phyloP scores from a whole-genome alignment of 2,888 invertebrate genomes.

The Plebejus anna region DNA sequence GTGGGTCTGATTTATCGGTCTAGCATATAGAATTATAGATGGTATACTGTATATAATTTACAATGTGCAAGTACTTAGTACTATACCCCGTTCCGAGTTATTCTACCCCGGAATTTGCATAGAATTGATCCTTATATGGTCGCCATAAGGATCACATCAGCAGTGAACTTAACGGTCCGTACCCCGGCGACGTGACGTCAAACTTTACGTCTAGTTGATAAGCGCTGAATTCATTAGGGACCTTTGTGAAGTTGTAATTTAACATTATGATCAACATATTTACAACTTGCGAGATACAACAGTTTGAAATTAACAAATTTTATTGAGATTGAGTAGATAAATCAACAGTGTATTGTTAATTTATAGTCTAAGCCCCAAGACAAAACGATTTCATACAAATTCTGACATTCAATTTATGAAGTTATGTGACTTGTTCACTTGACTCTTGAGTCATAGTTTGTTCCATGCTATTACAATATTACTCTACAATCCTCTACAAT shows the following conservation, averaged over 20 bases:
- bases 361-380: too few relatives aligned
- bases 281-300: neutral
- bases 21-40: too few relatives aligned
- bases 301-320: neutral
- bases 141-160: neutral
- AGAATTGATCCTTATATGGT: neutral
- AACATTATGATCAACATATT: constrained; percentile 1
- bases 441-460: too few relatives aligned
- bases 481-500: too few relatives aligned
- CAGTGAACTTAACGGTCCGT: neutral
- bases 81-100: neutral
- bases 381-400: too few relatives aligned
- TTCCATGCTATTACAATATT: too few relatives aligned
- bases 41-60: neutral
- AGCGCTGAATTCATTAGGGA: constrained; percentile 21
- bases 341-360: neutral
- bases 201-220: constrained; percentile 1
- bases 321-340: neutral
- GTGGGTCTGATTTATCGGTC: too few relatives aligned
- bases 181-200: neutral
- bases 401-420: too few relatives aligned
- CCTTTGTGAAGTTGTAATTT: constrained; percentile 5
- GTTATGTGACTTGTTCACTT: too few relatives aligned
- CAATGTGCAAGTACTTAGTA: neutral
- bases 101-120: neutral